Evolutionary conservation across 2,113 vertebrate species (phyloP).

Genomic region (Sigmodon hispidus): DNA sequence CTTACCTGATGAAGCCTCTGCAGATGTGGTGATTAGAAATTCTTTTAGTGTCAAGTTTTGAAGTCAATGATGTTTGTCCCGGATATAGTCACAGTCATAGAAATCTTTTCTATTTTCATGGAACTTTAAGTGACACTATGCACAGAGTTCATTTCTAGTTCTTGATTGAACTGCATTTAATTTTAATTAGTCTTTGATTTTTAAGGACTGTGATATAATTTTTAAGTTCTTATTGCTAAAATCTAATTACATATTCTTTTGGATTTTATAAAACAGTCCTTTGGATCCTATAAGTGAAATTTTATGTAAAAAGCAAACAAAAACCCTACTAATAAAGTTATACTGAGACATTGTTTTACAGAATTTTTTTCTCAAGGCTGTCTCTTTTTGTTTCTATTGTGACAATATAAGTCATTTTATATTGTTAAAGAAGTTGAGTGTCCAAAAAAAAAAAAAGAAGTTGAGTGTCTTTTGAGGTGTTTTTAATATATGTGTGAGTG

Average conservation of each 20-base stretch:
- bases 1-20: slow-evolving; percentile 38
- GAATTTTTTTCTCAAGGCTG: slow-evolving; percentile 14
- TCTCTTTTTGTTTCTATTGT: slow-evolving; percentile 37
- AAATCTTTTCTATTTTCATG: slow-evolving; percentile 43
- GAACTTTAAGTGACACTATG: slow-evolving; percentile 48
- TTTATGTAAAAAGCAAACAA: slow-evolving; percentile 55
- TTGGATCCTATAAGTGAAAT: slow-evolving; percentile 71
- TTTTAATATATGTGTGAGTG: not conserved
- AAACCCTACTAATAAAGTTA: slow-evolving; percentile 78
- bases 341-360: slow-evolving; percentile 57
- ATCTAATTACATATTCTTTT: slow-evolving; percentile 45
- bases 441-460: no score
- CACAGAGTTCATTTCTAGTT: slow-evolving; percentile 65
- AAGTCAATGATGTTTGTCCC: slow-evolving; percentile 52
- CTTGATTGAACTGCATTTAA: slow-evolving; percentile 67
- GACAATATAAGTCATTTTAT: not conserved
- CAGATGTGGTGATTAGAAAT: slow-evolving; percentile 42
- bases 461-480: slow-evolving; percentile 31
- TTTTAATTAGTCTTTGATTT: slow-evolving; percentile 16
- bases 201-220: not conserved
- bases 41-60: slow-evolving; percentile 55
- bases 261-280: slow-evolving; percentile 70
- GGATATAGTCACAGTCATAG: slow-evolving; percentile 28
- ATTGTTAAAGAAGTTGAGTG: slow-evolving; percentile 1
- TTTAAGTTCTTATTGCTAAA: slow-evolving; percentile 61